These are phyloP conservation scores for Protodeltote pygarga DNA, from an alignment of 2,888 invertebrate species.

Conservation along the genomic window DNA sequence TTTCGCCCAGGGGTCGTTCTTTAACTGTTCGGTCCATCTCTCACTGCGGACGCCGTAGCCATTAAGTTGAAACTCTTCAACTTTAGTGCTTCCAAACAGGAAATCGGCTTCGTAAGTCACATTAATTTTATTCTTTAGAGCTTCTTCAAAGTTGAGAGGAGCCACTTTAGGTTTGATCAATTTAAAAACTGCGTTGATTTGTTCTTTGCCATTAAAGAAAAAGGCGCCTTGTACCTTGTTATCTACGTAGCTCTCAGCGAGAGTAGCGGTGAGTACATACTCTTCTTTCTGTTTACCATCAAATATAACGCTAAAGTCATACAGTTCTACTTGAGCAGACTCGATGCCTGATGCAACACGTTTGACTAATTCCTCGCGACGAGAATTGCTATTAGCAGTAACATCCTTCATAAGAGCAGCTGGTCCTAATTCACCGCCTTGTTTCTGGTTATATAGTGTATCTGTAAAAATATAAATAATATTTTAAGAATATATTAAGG, in stretches of 20 bases:
- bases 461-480: slow-evolving; percentile 57
- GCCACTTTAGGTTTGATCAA: slow-evolving; percentile 80
- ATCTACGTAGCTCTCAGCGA: slow-evolving; percentile 84
- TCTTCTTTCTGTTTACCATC: slow-evolving; percentile 81
- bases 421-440: slow-evolving; percentile 58
- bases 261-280: slow-evolving; percentile 83
- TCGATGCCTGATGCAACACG: slow-evolving; percentile 85
- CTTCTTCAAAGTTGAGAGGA: slow-evolving; percentile 83
- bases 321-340: slow-evolving; percentile 76
- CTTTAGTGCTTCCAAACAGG: slow-evolving; percentile 80
- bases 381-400: slow-evolving; percentile 74
- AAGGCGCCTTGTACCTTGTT: slow-evolving; percentile 82
- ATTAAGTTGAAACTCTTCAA: slow-evolving; percentile 72
- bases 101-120: slow-evolving; percentile 79
- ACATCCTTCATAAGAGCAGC: slow-evolving; percentile 62
- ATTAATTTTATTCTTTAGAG: slow-evolving; percentile 82
- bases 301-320: slow-evolving; percentile 85
- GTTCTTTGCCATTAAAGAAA: slow-evolving; percentile 72
- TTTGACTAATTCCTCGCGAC: slow-evolving; percentile 79
- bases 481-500: no score
- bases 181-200: slow-evolving; percentile 79
- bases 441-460: slow-evolving; percentile 64
- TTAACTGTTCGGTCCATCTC: slow-evolving; percentile 78
- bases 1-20: slow-evolving; percentile 73
- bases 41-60: slow-evolving; percentile 81